A percentile compares a stretch with the other conserved stretches of the same genome.
Evolutionary conservation across 37 sponge, comb jelly and placozoan species (phyloP).

Genomic region (Theonella swinhoei): DNA sequence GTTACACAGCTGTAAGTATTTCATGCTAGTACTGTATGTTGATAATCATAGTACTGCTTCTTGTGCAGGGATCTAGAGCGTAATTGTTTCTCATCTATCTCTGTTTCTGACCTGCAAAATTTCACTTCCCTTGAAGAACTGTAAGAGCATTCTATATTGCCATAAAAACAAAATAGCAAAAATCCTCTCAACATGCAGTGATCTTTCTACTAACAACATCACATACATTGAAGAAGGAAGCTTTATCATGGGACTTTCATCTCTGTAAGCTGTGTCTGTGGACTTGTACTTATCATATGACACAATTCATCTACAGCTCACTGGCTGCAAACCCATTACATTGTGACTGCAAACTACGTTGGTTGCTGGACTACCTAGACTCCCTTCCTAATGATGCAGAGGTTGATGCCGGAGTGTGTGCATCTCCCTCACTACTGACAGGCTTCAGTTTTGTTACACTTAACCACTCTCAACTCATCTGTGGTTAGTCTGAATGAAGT

Average conservation of each 20-base stretch:
- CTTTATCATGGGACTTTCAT: not conserved
- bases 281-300: not conserved
- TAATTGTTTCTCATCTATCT: not conserved
- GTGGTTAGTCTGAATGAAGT: not conserved
- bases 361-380: conserved; percentile 32
- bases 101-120: not conserved
- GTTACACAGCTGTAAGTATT: conserved; percentile 28
- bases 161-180: not conserved
- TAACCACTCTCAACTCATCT: conserved; percentile 1
- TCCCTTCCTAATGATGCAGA: not conserved
- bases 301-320: conserved; percentile 16
- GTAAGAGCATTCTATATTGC: not conserved
- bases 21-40: not conserved
- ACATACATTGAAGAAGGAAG: conserved; percentile 11
- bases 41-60: too few relatives aligned
- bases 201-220: not conserved
- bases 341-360: conserved; percentile 55
- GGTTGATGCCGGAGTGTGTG: not conserved
- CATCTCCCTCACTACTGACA: not conserved
- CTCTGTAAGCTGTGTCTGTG: not conserved
- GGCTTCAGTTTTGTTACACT: not conserved
- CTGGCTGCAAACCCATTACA: conserved; percentile 30
- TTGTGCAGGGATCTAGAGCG: not conserved
- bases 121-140: conserved; percentile 5
- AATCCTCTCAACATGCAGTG: not conserved